Percentiles rank a stretch among this genome's conserved stretches.
Evolutionary conservation across 2,113 vertebrate species (phyloP).

Genomic region (Seriola rivoliana): DNA sequence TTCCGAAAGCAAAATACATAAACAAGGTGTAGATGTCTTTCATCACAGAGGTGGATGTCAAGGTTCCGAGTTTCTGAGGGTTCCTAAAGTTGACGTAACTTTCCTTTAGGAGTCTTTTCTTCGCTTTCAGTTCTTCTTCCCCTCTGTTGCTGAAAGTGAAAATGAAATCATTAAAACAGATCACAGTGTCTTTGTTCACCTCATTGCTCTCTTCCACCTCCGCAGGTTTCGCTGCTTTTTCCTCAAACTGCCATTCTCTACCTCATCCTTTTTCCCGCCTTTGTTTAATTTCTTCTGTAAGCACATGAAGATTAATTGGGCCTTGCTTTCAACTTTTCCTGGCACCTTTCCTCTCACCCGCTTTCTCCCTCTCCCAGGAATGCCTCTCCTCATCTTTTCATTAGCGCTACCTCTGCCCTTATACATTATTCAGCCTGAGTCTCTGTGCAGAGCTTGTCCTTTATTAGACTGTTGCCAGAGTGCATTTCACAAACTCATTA

Average conservation of each 20-base stretch:
- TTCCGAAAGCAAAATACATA: background rate
- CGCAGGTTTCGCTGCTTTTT: background rate
- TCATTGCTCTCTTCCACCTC: conserved; percentile 15
- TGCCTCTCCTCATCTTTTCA: conserved; percentile 85
- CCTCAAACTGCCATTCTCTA: conserved; percentile 39
- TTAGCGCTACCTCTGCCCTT: conserved; percentile 81
- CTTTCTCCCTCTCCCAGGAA: conserved; percentile 70
- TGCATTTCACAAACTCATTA: conserved; percentile 85
- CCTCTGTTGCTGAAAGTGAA: conserved; percentile 8
- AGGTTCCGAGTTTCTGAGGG: background rate
- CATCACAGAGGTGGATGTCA: background rate
- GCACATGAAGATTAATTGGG: conserved; percentile 82
- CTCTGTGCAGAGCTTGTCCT: conserved; percentile 75
- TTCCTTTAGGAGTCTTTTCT: conserved; percentile 5
- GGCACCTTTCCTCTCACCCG: conserved; percentile 57
- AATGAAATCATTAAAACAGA: conserved; percentile 52
- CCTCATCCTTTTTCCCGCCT: conserved; percentile 48
- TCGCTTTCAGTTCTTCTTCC: background rate
- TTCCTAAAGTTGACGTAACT: background rate
- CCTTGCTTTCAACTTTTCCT: conserved; percentile 73
- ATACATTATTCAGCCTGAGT: conserved; percentile 83
- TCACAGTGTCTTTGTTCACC: conserved; percentile 56
- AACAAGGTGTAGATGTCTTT: background rate
- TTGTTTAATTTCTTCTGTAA: conserved; percentile 77
- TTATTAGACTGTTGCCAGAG: conserved; percentile 81